Evolutionary conservation across 1,140 invertebrate species (phyloP), one percentile per base, ranked within the genome.

Genomic region (Drosophila albomicans): DNA sequence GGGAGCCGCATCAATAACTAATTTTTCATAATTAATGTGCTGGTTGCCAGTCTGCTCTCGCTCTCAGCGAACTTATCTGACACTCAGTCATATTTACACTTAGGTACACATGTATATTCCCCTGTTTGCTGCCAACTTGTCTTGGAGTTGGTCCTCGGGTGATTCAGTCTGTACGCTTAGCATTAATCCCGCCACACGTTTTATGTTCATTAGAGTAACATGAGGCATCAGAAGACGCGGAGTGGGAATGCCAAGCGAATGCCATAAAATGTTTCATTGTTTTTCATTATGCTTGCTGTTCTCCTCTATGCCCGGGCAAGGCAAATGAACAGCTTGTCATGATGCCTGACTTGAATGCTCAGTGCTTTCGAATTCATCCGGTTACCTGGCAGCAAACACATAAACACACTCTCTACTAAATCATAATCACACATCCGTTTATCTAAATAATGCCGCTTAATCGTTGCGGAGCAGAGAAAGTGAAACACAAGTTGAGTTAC

Each of bases 201-300:
- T 72, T 72, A 66, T 78, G 66, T 75, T 78, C 76, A 78, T 78
- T 75, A 57, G 54, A n/a, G 35, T 25, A 41, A 16, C 41, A 57
- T 30, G 15, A 11, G 51, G 51, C 28, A 30, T 2, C 11, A 28
- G 11, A n/a, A 5, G 49, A 8, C 15, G 2, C 2, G 32, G 52
- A 56, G 35, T 10, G 3, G 35, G 10, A 38, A 25, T 25, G 20
- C 20, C 20, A 25, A 10, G 8, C 10, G 35, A 10, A 10, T 38
- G 35, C 35, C 35, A 38, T 38, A 38, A 38, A 38, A 38, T 38
- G 35, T 38, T 38, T 38, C 35, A 38, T 38, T 38, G 35, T 38
- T 38, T 38, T 38, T 38, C 35, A 38, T 38, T 38, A 38, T 38
- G 5, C 56, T 57, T 75, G 41, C 11, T 4, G 41, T 13, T 43